Evolutionary conservation across 2,888 invertebrate genomes (phyloP).

Genomic region (Latrodectus hesperus): DNA sequence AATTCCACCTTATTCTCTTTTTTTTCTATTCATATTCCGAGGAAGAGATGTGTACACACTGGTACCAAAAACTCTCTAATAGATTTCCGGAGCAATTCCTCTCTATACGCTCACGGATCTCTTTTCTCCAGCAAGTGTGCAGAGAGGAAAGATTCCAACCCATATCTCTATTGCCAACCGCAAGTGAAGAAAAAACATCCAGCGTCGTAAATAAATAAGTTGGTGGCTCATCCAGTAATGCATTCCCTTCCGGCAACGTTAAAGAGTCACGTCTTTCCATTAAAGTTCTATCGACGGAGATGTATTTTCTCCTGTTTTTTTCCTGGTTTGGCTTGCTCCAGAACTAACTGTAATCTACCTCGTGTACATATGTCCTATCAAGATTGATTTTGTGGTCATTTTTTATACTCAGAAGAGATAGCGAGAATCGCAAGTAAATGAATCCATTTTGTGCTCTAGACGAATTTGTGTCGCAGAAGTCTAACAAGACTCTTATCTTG

Average conservation of each 20-base stretch:
- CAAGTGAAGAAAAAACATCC: background rate
- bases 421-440: no score
- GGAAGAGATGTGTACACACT: background rate
- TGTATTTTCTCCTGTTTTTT: no score
- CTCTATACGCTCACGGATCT: background rate
- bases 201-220: slow-evolving; percentile 52
- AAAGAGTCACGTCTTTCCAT: slow-evolving; percentile 61
- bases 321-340: no score
- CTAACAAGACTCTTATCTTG: no score
- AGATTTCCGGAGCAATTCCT: background rate
- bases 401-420: no score
- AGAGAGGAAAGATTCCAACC: background rate
- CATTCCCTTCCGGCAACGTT: slow-evolving; percentile 34
- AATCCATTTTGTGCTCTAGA: no score
- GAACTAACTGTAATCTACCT: no score
- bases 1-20: no score
- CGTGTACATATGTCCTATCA: no score
- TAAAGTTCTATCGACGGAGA: slow-evolving; percentile 41
- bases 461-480: no score
- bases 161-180: background rate
- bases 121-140: background rate
- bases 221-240: slow-evolving; percentile 58
- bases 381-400: no score
- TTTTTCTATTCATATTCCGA: no score
- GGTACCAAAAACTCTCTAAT: slow-evolving; percentile 1